Evolutionary conservation across 2,888 invertebrate genomes (phyloP).

Genomic region (Piscicola geometra): DNA sequence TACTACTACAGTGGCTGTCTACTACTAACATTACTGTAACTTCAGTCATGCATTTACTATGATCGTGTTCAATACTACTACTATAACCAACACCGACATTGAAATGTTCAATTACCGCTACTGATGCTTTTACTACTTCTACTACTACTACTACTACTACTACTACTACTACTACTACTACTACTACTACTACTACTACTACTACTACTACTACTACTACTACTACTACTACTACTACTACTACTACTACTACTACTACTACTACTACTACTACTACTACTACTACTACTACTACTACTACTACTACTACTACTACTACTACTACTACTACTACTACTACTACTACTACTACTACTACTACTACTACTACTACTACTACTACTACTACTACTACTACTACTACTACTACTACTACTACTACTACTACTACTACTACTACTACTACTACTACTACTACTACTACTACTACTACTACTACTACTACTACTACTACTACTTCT

Average conservation of each 20-base stretch:
- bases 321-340: not conserved
- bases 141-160: no score
- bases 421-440: slow-evolving; percentile 24
- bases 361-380: slow-evolving; percentile 24
- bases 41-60: no score
- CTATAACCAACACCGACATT: no score
- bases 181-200: slow-evolving; percentile 9
- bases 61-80: no score
- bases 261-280: slow-evolving; percentile 22
- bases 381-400: slow-evolving; percentile 24
- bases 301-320: no score
- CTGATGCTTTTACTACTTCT: no score
- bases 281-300: not conserved
- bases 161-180: no score
- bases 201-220: slow-evolving; percentile 9
- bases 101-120: no score
- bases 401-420: slow-evolving; percentile 24
- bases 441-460: slow-evolving; percentile 16
- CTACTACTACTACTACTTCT: slow-evolving; percentile 22
- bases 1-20: no score
- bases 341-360: slow-evolving; percentile 20
- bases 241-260: slow-evolving; percentile 12
- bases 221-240: slow-evolving; percentile 16
- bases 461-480: slow-evolving; percentile 24
- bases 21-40: no score